Conservation (phyloP, 2,797 vertebrate species). For the Uromys caudimaculatus region DNA sequence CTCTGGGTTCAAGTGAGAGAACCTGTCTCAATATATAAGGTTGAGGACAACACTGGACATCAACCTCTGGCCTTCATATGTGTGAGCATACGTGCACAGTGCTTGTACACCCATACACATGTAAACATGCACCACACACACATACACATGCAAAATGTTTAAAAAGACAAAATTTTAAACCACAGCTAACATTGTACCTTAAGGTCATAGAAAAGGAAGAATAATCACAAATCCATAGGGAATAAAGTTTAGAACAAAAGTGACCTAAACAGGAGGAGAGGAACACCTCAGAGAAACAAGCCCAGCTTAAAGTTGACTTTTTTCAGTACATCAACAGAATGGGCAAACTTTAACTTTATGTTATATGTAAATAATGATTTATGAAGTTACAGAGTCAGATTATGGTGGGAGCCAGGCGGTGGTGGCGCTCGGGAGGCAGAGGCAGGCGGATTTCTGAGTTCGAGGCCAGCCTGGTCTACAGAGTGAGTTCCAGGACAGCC, state of each 20-base stretch:
- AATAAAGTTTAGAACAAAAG: neutral
- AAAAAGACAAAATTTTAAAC: neutral
- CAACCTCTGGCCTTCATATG: too few species aligned
- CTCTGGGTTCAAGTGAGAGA: neutral
- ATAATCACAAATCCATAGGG: neutral
- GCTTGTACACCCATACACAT: neutral
- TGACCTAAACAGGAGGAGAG: neutral
- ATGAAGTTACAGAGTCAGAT: slow-evolving; percentile 55
- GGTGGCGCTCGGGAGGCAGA: too few species aligned
- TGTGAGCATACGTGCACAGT: neutral
- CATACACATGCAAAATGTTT: neutral
- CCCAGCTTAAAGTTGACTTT: neutral
- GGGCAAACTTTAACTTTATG: neutral
- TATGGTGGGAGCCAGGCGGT: too few species aligned
- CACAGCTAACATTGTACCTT: neutral
- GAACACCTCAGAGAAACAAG: neutral
- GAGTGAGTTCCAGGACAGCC: too few species aligned
- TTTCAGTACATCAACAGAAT: slow-evolving; percentile 6
- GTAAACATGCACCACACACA: neutral
- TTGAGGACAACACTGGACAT: neutral
- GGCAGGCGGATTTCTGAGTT: too few species aligned
- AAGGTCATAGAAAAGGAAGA: neutral
- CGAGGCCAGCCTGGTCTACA: too few species aligned
- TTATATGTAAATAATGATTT: slow-evolving; percentile 32
- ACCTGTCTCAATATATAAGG: neutral